Percentiles rank a stretch among this genome's conserved stretches.
These are phyloP conservation scores for Salvelinus fontinalis DNA, from an alignment of 2,113 vertebrate species.

Conservation along the genomic window DNA sequence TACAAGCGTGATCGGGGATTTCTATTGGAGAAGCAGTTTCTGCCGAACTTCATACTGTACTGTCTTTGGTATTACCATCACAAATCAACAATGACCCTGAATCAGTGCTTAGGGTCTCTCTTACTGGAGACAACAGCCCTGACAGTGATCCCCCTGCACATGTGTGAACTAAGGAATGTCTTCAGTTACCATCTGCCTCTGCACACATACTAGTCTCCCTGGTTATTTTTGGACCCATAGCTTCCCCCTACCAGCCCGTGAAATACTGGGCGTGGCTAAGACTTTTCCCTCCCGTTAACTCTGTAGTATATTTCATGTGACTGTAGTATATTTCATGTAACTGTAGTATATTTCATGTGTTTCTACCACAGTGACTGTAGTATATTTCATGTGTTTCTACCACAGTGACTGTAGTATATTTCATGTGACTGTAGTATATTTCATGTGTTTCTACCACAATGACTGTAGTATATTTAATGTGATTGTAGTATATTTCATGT, in stretches of 20 bases:
- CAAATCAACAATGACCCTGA: conserved; percentile 29
- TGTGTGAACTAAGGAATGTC: conserved; percentile 69
- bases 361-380: no score
- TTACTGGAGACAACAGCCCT: conserved; percentile 44
- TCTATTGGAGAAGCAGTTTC: no score
- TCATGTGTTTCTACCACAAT: no score
- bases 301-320: conserved; percentile 15
- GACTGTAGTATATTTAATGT: no score
- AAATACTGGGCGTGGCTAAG: conserved; percentile 65
- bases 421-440: no score
- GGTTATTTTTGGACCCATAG: conserved; percentile 77
- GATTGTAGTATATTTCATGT: no score
- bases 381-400: no score
- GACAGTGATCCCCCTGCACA: conserved; percentile 86
- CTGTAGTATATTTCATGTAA: background rate
- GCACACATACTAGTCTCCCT: conserved; percentile 40
- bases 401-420: no score
- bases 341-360: conserved; percentile 13
- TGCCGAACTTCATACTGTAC: no score
- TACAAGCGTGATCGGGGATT: no score
- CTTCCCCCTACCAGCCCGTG: conserved; percentile 50
- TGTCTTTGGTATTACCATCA: no score
- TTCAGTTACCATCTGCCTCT: conserved; percentile 74
- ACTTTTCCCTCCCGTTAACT: conserved; percentile 46
- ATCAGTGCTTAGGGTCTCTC: conserved; percentile 37